Evolutionary conservation across 2,797 vertebrate genomes (phyloP), one percentile per base, ranked within the genome.

Genomic region (Silurus aristotelis): DNA sequence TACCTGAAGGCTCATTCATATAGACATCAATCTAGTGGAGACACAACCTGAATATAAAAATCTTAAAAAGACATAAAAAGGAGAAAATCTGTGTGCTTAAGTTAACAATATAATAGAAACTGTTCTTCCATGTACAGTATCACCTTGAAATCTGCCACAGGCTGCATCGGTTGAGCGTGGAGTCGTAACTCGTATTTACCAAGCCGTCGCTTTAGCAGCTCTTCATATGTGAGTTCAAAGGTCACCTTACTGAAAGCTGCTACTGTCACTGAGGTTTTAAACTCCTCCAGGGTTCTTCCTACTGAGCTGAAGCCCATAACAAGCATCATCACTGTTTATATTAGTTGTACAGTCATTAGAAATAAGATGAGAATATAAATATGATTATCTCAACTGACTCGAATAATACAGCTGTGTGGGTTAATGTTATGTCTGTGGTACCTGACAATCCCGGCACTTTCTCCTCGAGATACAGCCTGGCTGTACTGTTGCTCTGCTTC

Each of bases 101-200:
- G 10, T 3, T 52, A 52, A 52, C 48, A 52, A 52, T 52, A 52
- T 52, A 2, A 52, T 52, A 52, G 48, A 52, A 52, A 52, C 9
- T 7, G 10, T 7, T 52, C 7, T 10, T 52, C 10, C 38, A 5
- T 38, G 38, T 38, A 38, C 38, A 52, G 6, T 52, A 27, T 56
- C 13, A 97, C 97, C 96, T 97, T 96, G 84, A 98, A 96, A 89
- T 97, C 95, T 75, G 93, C 94, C 68, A 98, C 96, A 0, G 95
- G 93, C 89, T 98, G 97, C 92, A 96, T 94, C 0, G 97, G 97
- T 52, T 66, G 94, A 68, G 97, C 93, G 66, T 96, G 95, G 86
- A 98, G 92, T 81, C 95, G 93, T 77, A 98, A 89, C 92, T 98
- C 94, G 0, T 97, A 98, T 25, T 93, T 95, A 2, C 97, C 97